These are phyloP conservation scores for Asobara japonica DNA, from an alignment of 1,140 invertebrate genomes.

Conservation along the genomic window DNA sequence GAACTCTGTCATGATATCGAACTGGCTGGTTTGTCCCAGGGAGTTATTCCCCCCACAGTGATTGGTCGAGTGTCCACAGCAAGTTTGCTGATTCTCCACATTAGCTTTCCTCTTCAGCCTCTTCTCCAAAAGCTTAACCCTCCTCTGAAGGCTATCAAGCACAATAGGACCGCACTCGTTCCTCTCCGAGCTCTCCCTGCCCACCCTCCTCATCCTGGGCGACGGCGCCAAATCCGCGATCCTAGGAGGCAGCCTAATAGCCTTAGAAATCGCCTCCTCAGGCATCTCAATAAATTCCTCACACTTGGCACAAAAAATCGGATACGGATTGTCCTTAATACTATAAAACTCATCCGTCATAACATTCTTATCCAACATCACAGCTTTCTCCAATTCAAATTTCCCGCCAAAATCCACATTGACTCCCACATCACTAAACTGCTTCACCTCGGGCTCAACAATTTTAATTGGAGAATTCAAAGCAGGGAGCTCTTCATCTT, in stretches of 20 bases:
- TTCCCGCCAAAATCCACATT: constrained; percentile 30
- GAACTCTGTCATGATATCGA: constrained; percentile 29
- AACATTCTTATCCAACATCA: constrained; percentile 36
- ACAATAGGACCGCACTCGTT: not conserved
- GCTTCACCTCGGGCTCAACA: not conserved
- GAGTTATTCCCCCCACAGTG: constrained; percentile 11
- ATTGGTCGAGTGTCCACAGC: not conserved
- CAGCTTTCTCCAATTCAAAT: not conserved
- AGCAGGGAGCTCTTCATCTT: not conserved
- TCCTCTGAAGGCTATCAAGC: constrained; percentile 40
- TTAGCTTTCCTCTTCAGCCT: constrained; percentile 26
- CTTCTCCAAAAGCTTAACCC: constrained; percentile 43
- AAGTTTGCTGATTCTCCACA: not conserved
- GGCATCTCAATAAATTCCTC: constrained; percentile 27
- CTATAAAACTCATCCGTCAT: constrained; percentile 44
- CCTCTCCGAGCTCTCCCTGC: not conserved
- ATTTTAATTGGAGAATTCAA: not conserved
- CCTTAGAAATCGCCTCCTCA: constrained; percentile 44
- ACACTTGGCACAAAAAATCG: constrained; percentile 50
- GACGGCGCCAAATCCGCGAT: constrained; percentile 29
- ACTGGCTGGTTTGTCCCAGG: not conserved
- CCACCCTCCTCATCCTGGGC: not conserved
- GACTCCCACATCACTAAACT: constrained; percentile 3
- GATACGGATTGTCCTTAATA: constrained; percentile 41
- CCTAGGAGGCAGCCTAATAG: constrained; percentile 40